Percentiles rank a stretch among this genome's conserved stretches.
Evolutionary conservation across 2,888 invertebrate species (phyloP).

Genomic region (Drosophila austrosaltans): DNA sequence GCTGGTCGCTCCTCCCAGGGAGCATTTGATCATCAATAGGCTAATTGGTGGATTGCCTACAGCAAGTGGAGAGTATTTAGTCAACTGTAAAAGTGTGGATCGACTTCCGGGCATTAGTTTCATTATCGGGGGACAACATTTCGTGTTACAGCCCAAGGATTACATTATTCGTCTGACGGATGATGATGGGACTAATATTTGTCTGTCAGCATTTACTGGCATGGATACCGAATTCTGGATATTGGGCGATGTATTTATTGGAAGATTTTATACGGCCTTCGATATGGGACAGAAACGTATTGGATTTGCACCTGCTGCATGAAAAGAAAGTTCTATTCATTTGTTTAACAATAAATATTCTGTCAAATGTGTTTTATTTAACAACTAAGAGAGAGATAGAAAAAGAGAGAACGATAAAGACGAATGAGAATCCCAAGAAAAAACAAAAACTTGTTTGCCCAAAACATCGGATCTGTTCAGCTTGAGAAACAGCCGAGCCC

Average conservation of each 20-base stretch:
- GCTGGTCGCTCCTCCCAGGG: slow-evolving; percentile 92
- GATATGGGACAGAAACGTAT: slow-evolving; percentile 92
- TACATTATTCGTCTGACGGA: slow-evolving; percentile 85
- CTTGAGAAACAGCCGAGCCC: slow-evolving; percentile 31
- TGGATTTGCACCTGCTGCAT: slow-evolving; percentile 88
- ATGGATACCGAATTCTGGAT: slow-evolving; percentile 82
- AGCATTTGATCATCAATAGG: slow-evolving; percentile 90
- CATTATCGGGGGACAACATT: slow-evolving; percentile 88
- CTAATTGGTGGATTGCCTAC: slow-evolving; percentile 88
- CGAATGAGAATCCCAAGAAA: slow-evolving; percentile 18
- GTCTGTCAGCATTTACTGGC: slow-evolving; percentile 37
- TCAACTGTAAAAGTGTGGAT: slow-evolving; percentile 91
- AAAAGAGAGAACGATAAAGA: neutral
- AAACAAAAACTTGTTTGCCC: slow-evolving; percentile 25
- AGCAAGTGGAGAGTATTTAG: slow-evolving; percentile 89
- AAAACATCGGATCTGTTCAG: slow-evolving; percentile 40
- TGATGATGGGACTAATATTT: slow-evolving; percentile 26
- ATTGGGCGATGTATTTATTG: slow-evolving; percentile 96
- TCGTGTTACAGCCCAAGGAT: slow-evolving; percentile 90
- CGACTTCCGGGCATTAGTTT: slow-evolving; percentile 90
- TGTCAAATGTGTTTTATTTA: slow-evolving; percentile 24
- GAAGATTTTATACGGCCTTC: slow-evolving; percentile 96
- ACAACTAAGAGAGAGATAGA: slow-evolving; percentile 3
- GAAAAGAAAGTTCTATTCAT: neutral
- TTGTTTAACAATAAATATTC: neutral